Evolutionary conservation across 2,888 invertebrate species (phyloP), one percentile per base, ranked within the genome.

Genomic region (Cerastoderma edule): DNA sequence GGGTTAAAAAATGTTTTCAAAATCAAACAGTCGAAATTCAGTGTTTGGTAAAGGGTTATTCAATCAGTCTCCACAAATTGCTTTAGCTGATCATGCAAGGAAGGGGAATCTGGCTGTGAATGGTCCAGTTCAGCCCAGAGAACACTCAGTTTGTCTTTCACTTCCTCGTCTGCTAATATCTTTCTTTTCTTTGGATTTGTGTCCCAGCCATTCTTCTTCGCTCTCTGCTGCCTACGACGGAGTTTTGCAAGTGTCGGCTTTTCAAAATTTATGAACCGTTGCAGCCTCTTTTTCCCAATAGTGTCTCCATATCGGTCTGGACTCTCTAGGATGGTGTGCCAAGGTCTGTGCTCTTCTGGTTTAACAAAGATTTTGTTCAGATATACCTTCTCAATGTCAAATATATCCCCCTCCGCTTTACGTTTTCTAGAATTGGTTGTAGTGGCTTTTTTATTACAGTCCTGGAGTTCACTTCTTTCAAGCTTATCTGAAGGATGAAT

Each of bases 321-420:
- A 27, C 66, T 76, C 73, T 89, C 89, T 69, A 80, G 86, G 22
- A 89, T 86, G n/a, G 87, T 88, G 74, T 87, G 87, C 87, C 88
- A 89, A 10, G 78, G 69, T 65, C 72, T 80, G 28, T 80, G 83
- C 10, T 81, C 83, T n/a, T 80, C 74, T 1, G 88, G 89, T 72
- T 69, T 75, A n/a, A 79, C 74, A 75, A 74, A 89, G 67, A 86
- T 86, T 69, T 89, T 89, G 65, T 88, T 88, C 22, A 46, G 65
- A 35, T 89, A 89, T 22, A 89, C 67, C 27, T 82, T 73, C 57
- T 85, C 84, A 6, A 89, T 57, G 33, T 81, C 81, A 44, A 76
- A 74, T 24, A 69, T 63, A n/a, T 72, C 53, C 5, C 71, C 69
- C 16, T 60, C 57, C n/a, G n/a, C n/a, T n/a, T n/a, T n/a, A n/a